Conservation (phyloP, 2,888 invertebrate genomes). For the Stegana nigrithorax region DNA sequence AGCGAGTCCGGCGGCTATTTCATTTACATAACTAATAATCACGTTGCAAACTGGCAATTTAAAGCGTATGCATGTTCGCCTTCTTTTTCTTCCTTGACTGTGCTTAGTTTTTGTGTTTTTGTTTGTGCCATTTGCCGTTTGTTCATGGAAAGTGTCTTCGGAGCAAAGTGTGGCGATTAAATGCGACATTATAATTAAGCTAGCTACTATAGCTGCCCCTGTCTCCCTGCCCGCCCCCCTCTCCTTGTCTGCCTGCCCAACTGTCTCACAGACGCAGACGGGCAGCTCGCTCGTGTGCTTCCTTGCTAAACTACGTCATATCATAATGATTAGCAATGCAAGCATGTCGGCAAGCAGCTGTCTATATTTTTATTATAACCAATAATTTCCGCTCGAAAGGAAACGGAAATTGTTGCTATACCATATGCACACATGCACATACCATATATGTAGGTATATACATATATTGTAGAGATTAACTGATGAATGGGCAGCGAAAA, state of each 20-base stretch:
- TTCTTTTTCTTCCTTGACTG: neutral
- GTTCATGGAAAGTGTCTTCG: neutral
- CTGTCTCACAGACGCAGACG: too few relatives aligned
- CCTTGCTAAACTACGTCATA: neutral
- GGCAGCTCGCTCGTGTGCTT: neutral
- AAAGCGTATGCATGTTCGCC: neutral
- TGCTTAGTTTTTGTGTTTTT: too few relatives aligned
- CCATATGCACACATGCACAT: neutral
- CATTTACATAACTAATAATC: slow-evolving; percentile 27
- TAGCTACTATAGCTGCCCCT: too few relatives aligned
- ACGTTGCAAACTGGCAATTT: slow-evolving; percentile 5
- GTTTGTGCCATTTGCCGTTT: too few relatives aligned
- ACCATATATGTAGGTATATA: too few relatives aligned
- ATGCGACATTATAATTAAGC: slow-evolving; percentile 9
- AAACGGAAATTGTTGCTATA: neutral
- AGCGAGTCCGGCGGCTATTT: slow-evolving; percentile 6
- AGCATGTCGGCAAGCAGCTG: too few relatives aligned
- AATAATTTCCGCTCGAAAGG: neutral
- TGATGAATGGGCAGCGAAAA: neutral
- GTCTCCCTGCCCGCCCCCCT: too few relatives aligned
- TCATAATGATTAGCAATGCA: neutral
- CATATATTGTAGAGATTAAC: neutral
- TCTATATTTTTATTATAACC: slow-evolving; percentile 1
- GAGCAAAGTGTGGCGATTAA: slow-evolving; percentile 7
- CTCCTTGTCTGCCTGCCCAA: too few relatives aligned